Evolutionary conservation across 2,888 invertebrate species (phyloP), one percentile per base, ranked within the genome.

Genomic region (Pheosia tremula): DNA sequence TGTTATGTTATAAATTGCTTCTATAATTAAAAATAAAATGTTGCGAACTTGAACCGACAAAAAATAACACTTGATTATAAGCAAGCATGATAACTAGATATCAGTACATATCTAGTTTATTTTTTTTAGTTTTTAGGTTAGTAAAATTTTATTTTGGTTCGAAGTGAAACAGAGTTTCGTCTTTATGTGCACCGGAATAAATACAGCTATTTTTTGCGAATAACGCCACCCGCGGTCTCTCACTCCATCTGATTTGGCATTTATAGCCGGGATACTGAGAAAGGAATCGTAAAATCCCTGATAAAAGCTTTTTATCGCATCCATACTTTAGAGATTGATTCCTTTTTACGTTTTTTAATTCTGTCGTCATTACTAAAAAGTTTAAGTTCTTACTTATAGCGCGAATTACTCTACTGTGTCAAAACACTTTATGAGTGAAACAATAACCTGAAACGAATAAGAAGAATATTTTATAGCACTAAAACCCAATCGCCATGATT

Each of bases 211-310:
- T 84, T 86, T 86, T 85, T 80, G 80, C 79, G 75, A n/a, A n/a
- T n/a, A n/a, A 81, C 81, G 80, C 84, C 84, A 79, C 81, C 79
- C 84, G 85, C 85, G 84, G 85, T 81, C 82, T 82, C 80, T 81
- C 85, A 84, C 87, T 88, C 84, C 86, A 85, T 89, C 85, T 86
- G 87, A 89, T 88, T 91, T 85, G 81, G 79, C 87, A 80, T 90
- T 91, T 91, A 90, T 87, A 82, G 87, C 83, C 63, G 78, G 87
- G 83, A 89, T 89, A 87, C 88, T 87, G 84, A 79, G 82, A 86
- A 86, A 85, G 81, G 82, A 86, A 84, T 84, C 86, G 82, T 91
- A 91, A 91, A 91, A 88, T 83, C 70, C 75, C 75, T 87, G 82
- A 91, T 91, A 90, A 91, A 91, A 86, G 74, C 78, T 76, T 85